These are phyloP conservation scores for Aythya baeri DNA, from an alignment of 2,113 vertebrate genomes.

Conservation along the genomic window DNA sequence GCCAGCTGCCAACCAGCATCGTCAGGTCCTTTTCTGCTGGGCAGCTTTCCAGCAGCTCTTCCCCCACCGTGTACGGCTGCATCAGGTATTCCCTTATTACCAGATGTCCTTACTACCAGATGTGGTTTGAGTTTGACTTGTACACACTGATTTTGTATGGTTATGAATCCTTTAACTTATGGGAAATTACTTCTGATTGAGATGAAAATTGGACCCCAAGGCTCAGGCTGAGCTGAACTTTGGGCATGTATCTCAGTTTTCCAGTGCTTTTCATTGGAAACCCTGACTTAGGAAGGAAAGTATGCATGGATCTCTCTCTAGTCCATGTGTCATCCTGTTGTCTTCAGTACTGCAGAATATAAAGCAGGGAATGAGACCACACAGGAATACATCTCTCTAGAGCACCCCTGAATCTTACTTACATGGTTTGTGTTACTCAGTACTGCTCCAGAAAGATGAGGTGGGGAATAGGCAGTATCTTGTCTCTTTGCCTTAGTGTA, in stretches of 20 bases:
- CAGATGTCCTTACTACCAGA: not conserved
- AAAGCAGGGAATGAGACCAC: slow-evolving; percentile 46
- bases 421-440: not conserved
- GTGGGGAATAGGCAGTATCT: not conserved
- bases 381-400: slow-evolving; percentile 25
- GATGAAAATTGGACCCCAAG: slow-evolving; percentile 33
- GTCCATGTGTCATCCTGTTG: slow-evolving; percentile 56
- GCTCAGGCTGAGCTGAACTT: slow-evolving; percentile 49
- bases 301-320: slow-evolving; percentile 41
- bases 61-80: not conserved
- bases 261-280: slow-evolving; percentile 37
- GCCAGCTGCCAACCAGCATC: not conserved
- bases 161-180: slow-evolving; percentile 6
- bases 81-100: not conserved
- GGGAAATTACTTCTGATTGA: slow-evolving; percentile 26
- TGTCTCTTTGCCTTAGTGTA: not conserved
- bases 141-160: not conserved
- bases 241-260: slow-evolving; percentile 28
- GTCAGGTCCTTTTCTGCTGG: not conserved
- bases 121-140: slow-evolving; percentile 1
- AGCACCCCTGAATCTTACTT: slow-evolving; percentile 31
- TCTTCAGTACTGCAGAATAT: not conserved
- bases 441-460: not conserved
- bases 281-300: slow-evolving; percentile 51
- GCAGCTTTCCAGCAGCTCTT: not conserved